Evolutionary conservation across 2,888 invertebrate species (phyloP), one percentile per base, ranked within the genome.

Genomic region (Criorhina ranunculi): DNA sequence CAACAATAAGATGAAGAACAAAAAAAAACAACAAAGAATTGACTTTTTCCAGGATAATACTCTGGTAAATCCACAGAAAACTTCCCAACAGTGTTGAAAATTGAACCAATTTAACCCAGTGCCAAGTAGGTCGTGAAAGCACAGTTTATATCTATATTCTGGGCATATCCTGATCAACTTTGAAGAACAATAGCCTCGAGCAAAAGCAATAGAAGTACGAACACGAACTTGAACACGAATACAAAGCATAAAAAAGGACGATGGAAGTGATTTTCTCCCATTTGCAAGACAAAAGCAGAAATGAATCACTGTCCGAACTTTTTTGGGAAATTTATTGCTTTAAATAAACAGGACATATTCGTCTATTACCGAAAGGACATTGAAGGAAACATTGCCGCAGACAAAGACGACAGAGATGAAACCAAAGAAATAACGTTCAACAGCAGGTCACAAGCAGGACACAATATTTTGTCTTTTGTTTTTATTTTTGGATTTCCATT

Each of bases 271-370:
- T 51, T 59, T 53, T 70, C 64, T 19, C 29, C 31, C 42, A 60
- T 37, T 82, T 59, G 17, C 31, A 72, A 77, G 59, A 72, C 82
- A 82, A 77, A 77, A 72, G 77, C 53, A 60, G 59, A 77, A 66
- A 82, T 82, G 77, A 82, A 82, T 82, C 82, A 82, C 59, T 82
- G 77, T 72, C 77, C 49, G 17, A 77, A 82, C 77, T 76, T 24
- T 24, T 24, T 24, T 82, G 66, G 40, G 24, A 9, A 82, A 82
- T 77, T 67, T 82, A 82, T 73, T 77, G 77, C 72, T 60, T n/a
- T 55, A 72, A 82, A 77, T 77, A 78, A 77, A 67, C 60, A 81
- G 76, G 64, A 81, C 76, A 81, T 81, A 81, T 81, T 76, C 70
- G 76, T 70, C 81, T 81, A 66, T 76, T 81, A 76, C 40, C 37